Percentiles rank a stretch among this genome's conserved stretches.
Evolutionary conservation across 2,888 invertebrate genomes (phyloP).

Genomic region (Caradrina clavipalpis): DNA sequence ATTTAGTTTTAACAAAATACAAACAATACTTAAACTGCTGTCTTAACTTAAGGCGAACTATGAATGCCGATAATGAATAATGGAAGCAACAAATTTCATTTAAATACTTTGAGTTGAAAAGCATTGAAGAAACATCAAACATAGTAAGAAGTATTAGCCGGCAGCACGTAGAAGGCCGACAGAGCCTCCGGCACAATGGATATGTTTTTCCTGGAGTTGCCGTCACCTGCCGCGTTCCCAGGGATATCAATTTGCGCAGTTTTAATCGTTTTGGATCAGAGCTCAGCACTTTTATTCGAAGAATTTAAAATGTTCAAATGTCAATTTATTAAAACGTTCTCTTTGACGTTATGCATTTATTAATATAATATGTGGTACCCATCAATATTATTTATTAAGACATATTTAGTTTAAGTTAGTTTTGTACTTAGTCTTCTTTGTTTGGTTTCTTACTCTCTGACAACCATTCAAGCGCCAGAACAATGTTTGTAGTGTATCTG

Average conservation of each 20-base stretch:
- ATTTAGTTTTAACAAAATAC: not conserved
- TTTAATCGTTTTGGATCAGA: slow-evolving; percentile 82
- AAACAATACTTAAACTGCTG: not conserved
- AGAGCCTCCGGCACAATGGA: slow-evolving; percentile 59
- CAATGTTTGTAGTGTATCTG: slow-evolving; percentile 19
- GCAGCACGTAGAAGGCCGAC: slow-evolving; percentile 6
- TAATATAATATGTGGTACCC: not conserved
- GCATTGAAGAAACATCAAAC: slow-evolving; percentile 3
- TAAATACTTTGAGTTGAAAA: not conserved
- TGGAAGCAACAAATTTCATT: not conserved
- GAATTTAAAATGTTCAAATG: slow-evolving; percentile 70
- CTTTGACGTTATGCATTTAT: slow-evolving; percentile 13
- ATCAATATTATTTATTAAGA: not conserved
- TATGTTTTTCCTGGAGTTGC: slow-evolving; percentile 63
- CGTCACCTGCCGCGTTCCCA: slow-evolving; percentile 83
- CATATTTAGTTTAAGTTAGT: not conserved
- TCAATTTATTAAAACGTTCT: slow-evolving; percentile 45
- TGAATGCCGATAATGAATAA: not conserved
- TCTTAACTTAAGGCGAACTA: not conserved
- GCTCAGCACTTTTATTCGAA: slow-evolving; percentile 69
- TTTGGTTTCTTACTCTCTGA: slow-evolving; percentile 14
- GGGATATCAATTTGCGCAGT: slow-evolving; percentile 82
- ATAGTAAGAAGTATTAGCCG: slow-evolving; percentile 6
- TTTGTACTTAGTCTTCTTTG: slow-evolving; percentile 13
- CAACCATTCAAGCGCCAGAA: slow-evolving; percentile 23